Percentiles rank a stretch among this genome's conserved stretches.
These are phyloP conservation scores for Xyrauchen texanus DNA, from an alignment of 2,113 vertebrate species.

Conservation along the genomic window DNA sequence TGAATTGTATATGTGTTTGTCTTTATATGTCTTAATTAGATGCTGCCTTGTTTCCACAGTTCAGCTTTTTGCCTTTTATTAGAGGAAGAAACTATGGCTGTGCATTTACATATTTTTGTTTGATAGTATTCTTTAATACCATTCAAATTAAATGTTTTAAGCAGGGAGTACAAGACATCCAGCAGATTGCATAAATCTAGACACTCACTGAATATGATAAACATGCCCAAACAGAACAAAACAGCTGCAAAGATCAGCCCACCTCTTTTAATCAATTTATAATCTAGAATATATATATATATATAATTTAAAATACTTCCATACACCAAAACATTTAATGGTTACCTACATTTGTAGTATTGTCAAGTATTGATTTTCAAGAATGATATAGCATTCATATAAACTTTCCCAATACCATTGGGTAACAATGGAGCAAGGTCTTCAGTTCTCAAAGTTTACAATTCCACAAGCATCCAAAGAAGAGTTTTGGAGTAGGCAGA, in stretches of 20 bases:
- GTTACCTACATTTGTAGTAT: too few species aligned
- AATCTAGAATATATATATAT: constrained; percentile 67
- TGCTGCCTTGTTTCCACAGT: constrained; percentile 73
- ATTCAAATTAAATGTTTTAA: too few species aligned
- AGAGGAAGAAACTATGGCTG: constrained; percentile 5
- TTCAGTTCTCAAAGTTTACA: not conserved
- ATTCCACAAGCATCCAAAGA: not conserved
- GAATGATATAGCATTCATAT: not conserved
- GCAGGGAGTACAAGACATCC: too few species aligned
- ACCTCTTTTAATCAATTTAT: constrained; percentile 78
- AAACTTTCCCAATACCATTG: constrained; percentile 26
- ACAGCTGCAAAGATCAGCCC: constrained; percentile 83
- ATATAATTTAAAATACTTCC: constrained; percentile 2
- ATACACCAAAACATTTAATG: not conserved
- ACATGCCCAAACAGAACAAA: constrained; percentile 79
- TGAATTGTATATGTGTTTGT: not conserved
- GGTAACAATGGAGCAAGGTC: not conserved
- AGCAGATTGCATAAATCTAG: not conserved
- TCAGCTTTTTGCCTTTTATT: constrained; percentile 77
- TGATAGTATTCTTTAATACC: not conserved
- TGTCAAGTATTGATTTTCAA: too few species aligned
- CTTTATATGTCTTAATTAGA: constrained; percentile 64
- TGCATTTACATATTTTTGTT: not conserved
- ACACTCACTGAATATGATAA: constrained; percentile 81
- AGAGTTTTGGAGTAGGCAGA: not conserved